phyloP scores from a whole-genome alignment of 2,113 vertebrate genomes.

The Gambusia holbrooki region DNA sequence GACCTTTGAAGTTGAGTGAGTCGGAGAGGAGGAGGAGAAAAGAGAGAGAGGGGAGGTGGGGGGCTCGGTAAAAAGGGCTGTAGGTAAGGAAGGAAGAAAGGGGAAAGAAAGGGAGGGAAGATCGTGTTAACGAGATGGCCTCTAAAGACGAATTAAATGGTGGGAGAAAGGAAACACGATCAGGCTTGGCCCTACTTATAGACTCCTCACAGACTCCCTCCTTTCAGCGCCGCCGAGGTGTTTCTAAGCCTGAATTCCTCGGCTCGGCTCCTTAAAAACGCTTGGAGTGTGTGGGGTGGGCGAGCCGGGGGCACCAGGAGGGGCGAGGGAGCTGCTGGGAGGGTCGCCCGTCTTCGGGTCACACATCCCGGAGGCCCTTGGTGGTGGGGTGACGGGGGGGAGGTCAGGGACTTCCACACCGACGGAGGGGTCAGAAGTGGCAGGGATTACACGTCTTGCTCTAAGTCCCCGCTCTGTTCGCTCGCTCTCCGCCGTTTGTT shows the following conservation, averaged over 20 bases:
- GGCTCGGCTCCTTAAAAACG: constrained; percentile 77
- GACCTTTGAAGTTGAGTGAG: constrained; percentile 79
- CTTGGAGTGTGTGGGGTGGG: constrained; percentile 75
- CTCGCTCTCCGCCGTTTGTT: constrained; percentile 84
- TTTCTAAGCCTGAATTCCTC: constrained; percentile 81
- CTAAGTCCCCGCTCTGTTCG: constrained; percentile 83
- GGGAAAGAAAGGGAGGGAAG: constrained; percentile 74
- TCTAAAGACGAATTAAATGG: constrained; percentile 84
- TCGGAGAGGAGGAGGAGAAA: constrained; percentile 30
- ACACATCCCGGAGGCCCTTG: constrained; percentile 72
- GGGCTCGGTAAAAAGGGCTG: constrained; percentile 18
- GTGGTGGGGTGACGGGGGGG: constrained; percentile 17
- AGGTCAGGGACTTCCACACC: constrained; percentile 81
- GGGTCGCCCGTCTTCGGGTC: constrained; percentile 77
- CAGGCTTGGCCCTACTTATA: constrained; percentile 79
- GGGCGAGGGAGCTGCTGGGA: constrained; percentile 39
- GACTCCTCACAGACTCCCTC: constrained; percentile 77
- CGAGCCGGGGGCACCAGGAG: constrained; percentile 18
- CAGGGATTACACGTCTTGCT: constrained; percentile 82
- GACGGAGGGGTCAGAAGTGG: constrained; percentile 84
- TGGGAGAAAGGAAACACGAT: constrained; percentile 82
- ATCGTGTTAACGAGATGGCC: constrained; percentile 85
- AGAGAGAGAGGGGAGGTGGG: not conserved
- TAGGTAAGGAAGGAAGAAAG: constrained; percentile 63
- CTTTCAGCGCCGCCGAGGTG: constrained; percentile 75